A percentile compares a stretch with the other conserved stretches of the same genome.
phyloP scores from a whole-genome alignment of 2,888 invertebrate genomes.

The Homarus gammarus region DNA sequence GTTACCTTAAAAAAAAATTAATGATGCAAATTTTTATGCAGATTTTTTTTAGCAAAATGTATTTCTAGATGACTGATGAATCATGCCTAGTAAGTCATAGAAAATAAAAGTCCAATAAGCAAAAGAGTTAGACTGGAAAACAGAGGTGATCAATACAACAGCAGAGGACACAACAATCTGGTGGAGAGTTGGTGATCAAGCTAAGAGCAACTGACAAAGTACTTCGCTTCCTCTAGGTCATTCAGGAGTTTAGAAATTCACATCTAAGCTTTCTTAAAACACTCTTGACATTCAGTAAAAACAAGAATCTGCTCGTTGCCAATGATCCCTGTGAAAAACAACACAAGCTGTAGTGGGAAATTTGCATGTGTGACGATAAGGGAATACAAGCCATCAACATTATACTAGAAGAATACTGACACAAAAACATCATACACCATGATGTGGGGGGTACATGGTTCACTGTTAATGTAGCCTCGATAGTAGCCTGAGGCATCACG shows the following conservation, averaged over 20 bases:
- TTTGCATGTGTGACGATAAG: neutral
- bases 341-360: conserved; percentile 8
- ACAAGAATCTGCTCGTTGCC: neutral
- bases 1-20: neutral
- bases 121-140: neutral
- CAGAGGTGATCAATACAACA: conserved; percentile 3
- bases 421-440: conserved; percentile 25
- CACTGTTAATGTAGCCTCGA: neutral
- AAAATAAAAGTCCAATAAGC: neutral
- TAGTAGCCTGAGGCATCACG: neutral
- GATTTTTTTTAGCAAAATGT: neutral
- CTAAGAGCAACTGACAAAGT: neutral
- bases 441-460: neutral
- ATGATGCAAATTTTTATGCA: neutral
- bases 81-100: conserved; percentile 6
- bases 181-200: neutral
- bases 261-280: neutral
- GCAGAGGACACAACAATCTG: conserved; percentile 1
- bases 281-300: neutral
- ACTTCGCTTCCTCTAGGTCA: neutral
- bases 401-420: conserved; percentile 11
- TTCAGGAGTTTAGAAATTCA: neutral
- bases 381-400: conserved; percentile 1
- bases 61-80: neutral
- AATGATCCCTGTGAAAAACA: neutral